Percentiles rank a stretch among this genome's conserved stretches.
Conservation (phyloP, 2,888 invertebrate genomes). For the Drosophila meridiana region DNA sequence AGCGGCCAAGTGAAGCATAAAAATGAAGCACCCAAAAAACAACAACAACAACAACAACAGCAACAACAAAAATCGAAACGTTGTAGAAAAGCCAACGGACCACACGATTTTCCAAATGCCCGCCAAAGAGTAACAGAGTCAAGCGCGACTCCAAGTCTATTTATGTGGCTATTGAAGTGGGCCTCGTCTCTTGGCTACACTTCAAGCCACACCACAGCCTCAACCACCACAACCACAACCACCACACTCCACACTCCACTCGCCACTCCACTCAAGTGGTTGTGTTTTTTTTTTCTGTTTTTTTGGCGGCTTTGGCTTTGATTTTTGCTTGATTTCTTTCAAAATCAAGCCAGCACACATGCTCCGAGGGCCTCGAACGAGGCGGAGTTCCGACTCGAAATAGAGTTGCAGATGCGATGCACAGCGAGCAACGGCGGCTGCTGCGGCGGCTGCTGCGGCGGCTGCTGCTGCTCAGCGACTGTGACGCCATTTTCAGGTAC, state of each 20-base stretch:
- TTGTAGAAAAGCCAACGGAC: slow-evolving; percentile 34
- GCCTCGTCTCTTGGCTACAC: slow-evolving; percentile 28
- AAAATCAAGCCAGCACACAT: slow-evolving; percentile 64
- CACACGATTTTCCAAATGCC: slow-evolving; percentile 67
- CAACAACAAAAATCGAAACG: slow-evolving; percentile 6
- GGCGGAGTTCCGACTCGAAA: slow-evolving; percentile 50
- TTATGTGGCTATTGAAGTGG: slow-evolving; percentile 79
- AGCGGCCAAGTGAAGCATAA: slow-evolving; percentile 73
- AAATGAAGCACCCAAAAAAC: slow-evolving; percentile 62
- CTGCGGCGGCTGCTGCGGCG: slow-evolving; percentile 26
- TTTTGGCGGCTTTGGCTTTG: slow-evolving; percentile 81
- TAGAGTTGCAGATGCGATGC: slow-evolving; percentile 67
- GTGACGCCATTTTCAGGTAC: slow-evolving; percentile 81
- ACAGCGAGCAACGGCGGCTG: slow-evolving; percentile 10
- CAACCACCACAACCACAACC: too few relatives aligned
- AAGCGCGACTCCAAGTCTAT: slow-evolving; percentile 75
- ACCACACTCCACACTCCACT: slow-evolving; percentile 14
- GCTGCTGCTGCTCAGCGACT: slow-evolving; percentile 68
- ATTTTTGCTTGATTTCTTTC: slow-evolving; percentile 84
- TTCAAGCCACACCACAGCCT: slow-evolving; percentile 13
- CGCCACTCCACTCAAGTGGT: slow-evolving; percentile 36
- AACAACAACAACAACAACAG: background rate
- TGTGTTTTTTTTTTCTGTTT: slow-evolving; percentile 2
- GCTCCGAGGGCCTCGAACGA: background rate
- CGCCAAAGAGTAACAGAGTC: slow-evolving; percentile 43